Base-by-base conservation (phyloP, 2,797 vertebrate species). In the Vireo griseus region DNA sequence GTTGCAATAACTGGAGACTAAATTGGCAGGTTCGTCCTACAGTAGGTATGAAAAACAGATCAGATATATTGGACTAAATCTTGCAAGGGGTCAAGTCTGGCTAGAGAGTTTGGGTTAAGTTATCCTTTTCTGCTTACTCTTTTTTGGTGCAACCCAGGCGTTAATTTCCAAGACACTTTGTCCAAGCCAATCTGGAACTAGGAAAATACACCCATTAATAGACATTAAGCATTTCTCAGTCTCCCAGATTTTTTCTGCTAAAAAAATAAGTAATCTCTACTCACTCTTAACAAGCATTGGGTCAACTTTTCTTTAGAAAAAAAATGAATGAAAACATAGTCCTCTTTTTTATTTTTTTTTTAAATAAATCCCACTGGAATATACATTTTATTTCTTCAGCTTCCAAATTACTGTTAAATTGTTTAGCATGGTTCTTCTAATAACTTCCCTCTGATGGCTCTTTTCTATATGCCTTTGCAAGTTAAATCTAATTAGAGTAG, bases 401-500 rank as follows among this genome's bases (percentile, higher is more conserved):
- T 80, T 93, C 37, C 37, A 83, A 94, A 78, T 81, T 28, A 62
- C 65, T 84, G 59, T 74, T 90, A 77, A 95, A 89, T 88, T 82
- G 72, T 80, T 96, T 93, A 87, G 24, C 22, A 57, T 25, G 63
- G 29, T 71, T 91, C 50, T 92, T 81, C 81, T 95, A 93, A 96
- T 92, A 86, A 80, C n/a, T 19, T 92, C 55, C 33, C 65, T 81
- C 75, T 92, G 81, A 90, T 75, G 65, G 18, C 15, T 95, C 59
- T 59, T 76, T 94, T 94, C 63, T 72, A 63, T 57, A 80, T 50
- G 66, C 25, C 31, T 92, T 72, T 82, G 65, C 78, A 96, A 92
- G 57, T 85, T 77, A 94, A 86, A 93, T 86, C 55, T 94, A 95
- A 95, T 97, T 96, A 95, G 61, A 93, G 69, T 71, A 82, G 51